Percentiles rank a stretch among this genome's conserved stretches.
These are phyloP conservation scores for Hoplostethus mediterraneus DNA, from an alignment of 2,797 vertebrate genomes.

Conservation along the genomic window DNA sequence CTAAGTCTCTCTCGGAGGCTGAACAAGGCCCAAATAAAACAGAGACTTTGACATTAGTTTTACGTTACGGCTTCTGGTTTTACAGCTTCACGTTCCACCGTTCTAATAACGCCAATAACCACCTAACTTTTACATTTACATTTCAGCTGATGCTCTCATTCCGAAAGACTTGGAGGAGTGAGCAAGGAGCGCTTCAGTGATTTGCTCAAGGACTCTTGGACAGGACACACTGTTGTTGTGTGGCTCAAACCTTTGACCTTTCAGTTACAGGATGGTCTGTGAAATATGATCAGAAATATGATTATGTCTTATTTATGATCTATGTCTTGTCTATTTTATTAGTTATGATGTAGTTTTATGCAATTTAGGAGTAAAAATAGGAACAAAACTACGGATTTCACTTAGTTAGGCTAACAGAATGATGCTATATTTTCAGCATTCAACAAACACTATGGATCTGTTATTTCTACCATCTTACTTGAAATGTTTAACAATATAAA, in stretches of 20 bases:
- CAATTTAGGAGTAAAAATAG: background rate
- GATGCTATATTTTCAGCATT: no score
- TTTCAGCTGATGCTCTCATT: no score
- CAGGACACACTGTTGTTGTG: background rate
- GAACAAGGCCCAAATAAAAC: conserved; percentile 61
- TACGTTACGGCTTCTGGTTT: conserved; percentile 50
- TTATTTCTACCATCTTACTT: background rate
- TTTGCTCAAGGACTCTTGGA: conserved; percentile 9
- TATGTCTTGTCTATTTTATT: background rate
- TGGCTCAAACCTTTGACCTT: background rate
- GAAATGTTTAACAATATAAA: background rate
- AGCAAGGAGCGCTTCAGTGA: conserved; percentile 19
- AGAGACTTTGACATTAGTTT: conserved; percentile 55
- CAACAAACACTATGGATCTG: no score
- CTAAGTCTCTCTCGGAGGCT: conserved; percentile 54
- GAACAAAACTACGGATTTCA: no score
- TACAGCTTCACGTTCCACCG: conserved; percentile 27
- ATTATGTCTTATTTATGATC: no score
- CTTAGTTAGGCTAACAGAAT: no score
- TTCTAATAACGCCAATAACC: conserved; percentile 21
- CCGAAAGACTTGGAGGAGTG: background rate
- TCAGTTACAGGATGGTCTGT: background rate
- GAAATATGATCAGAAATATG: background rate
- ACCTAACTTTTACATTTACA: no score
- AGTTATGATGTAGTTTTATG: background rate